Evolutionary conservation across 92 coral and sea anemone species (phyloP).

Genomic region (Siderastrea siderea): DNA sequence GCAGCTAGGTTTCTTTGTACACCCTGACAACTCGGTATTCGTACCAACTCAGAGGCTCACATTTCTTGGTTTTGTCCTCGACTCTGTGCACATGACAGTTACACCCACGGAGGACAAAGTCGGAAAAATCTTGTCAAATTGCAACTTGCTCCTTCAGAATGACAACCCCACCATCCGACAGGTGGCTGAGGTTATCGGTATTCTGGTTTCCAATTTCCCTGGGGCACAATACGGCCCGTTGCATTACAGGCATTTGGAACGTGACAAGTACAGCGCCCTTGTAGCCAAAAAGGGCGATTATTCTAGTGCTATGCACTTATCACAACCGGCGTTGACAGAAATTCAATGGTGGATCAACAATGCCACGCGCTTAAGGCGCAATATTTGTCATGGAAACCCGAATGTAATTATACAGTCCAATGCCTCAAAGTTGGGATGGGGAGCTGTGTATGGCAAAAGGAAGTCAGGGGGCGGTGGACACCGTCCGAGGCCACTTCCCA

Average conservation of each 20-base stretch:
- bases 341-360: slow-evolving; percentile 23
- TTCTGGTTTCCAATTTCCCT: slow-evolving; percentile 68
- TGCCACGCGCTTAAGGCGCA: slow-evolving; percentile 31
- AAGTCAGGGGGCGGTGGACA: slow-evolving; percentile 71
- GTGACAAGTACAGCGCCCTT: slow-evolving; percentile 46
- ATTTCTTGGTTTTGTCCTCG: slow-evolving; percentile 59
- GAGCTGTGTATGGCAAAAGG: slow-evolving; percentile 38
- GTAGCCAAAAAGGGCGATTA: slow-evolving; percentile 12
- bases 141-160: slow-evolving; percentile 23
- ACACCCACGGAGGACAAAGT: slow-evolving; percentile 60
- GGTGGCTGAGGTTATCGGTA: slow-evolving; percentile 63
- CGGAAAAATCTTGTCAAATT: slow-evolving; percentile 17
- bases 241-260: slow-evolving; percentile 67
- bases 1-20: slow-evolving; percentile 56
- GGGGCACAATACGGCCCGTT: slow-evolving; percentile 67
- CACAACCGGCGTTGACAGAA: neutral
- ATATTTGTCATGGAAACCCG: slow-evolving; percentile 63
- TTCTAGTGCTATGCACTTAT: slow-evolving; percentile 6
- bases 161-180: slow-evolving; percentile 42
- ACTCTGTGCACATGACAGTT: slow-evolving; percentile 62
- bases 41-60: slow-evolving; percentile 53
- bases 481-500: slow-evolving; percentile 22
- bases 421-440: slow-evolving; percentile 75
- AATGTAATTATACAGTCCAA: slow-evolving; percentile 58
- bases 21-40: slow-evolving; percentile 65